phyloP scores from a whole-genome alignment of 2,113 vertebrate species.

The Stigmatopora argus region DNA sequence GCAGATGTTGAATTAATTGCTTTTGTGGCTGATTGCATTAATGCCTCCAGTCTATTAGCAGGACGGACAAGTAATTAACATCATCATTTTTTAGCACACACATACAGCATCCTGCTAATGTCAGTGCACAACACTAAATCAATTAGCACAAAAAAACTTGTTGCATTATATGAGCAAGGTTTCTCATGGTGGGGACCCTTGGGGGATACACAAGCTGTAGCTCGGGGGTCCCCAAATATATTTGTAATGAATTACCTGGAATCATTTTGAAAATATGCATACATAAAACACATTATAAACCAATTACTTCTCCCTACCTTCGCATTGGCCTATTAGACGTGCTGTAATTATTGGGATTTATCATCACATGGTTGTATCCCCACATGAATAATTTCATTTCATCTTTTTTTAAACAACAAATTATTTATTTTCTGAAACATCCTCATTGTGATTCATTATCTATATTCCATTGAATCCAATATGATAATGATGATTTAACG shows the following conservation, averaged over 20 bases:
- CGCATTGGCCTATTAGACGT: background rate
- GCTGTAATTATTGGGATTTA: background rate
- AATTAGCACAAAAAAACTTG: constrained; percentile 13
- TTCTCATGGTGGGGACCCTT: background rate
- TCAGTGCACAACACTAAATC: background rate
- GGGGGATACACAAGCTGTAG: background rate
- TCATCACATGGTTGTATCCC: background rate
- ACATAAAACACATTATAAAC: background rate
- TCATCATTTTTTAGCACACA: constrained; percentile 29
- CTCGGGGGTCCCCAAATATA: background rate
- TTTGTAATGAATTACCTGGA: background rate
- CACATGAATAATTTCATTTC: too few relatives aligned
- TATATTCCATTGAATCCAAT: background rate
- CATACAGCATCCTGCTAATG: constrained; percentile 5
- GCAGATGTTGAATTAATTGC: constrained; percentile 68
- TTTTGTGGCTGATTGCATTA: constrained; percentile 66
- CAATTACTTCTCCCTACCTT: background rate
- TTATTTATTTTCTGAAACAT: too few relatives aligned
- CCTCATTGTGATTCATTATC: background rate
- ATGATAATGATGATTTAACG: background rate
- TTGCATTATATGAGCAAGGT: background rate
- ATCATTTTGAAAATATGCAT: background rate
- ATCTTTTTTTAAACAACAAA: too few relatives aligned
- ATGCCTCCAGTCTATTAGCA: constrained; percentile 55
- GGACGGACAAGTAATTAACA: constrained; percentile 60